phyloP scores from a whole-genome alignment of 2,797 vertebrate genomes.

The Argya squamiceps region DNA sequence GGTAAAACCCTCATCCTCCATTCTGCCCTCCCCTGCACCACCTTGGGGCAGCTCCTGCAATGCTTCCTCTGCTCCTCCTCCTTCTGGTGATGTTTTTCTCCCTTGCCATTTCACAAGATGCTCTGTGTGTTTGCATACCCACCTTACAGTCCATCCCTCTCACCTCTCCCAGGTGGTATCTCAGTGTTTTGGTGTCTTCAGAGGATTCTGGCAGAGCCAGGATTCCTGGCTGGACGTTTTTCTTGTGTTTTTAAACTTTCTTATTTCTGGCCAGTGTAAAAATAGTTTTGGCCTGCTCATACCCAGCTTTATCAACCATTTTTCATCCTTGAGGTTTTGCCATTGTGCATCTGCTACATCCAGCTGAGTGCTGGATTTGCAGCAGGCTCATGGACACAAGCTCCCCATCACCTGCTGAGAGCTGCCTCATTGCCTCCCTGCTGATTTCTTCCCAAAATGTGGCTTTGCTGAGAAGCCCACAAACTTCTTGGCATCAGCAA shows the following conservation, averaged over 20 bases:
- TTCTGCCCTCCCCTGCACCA: background rate
- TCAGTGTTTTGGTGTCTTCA: background rate
- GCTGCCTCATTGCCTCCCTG: background rate
- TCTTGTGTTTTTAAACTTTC: background rate
- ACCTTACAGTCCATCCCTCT: rapidly evolving
- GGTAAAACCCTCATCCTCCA: background rate
- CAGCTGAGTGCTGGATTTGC: background rate
- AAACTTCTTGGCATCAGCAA: background rate
- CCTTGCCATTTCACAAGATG: background rate
- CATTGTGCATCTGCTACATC: background rate
- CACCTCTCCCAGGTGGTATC: background rate
- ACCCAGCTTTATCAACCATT: background rate
- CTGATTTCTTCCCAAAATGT: background rate
- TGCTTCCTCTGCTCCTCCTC: background rate
- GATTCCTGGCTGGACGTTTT: background rate
- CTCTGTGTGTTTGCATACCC: background rate
- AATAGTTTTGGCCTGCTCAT: background rate
- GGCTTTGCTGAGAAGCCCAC: constrained; percentile 3
- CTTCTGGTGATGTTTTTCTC: background rate
- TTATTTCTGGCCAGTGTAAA: background rate
- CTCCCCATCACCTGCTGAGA: background rate
- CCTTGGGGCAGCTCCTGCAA: background rate
- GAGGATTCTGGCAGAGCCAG: background rate
- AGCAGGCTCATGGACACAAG: background rate
- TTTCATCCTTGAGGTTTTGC: background rate